Evolutionary conservation across 2,797 vertebrate species (phyloP).

Genomic region (Psittacula echo): DNA sequence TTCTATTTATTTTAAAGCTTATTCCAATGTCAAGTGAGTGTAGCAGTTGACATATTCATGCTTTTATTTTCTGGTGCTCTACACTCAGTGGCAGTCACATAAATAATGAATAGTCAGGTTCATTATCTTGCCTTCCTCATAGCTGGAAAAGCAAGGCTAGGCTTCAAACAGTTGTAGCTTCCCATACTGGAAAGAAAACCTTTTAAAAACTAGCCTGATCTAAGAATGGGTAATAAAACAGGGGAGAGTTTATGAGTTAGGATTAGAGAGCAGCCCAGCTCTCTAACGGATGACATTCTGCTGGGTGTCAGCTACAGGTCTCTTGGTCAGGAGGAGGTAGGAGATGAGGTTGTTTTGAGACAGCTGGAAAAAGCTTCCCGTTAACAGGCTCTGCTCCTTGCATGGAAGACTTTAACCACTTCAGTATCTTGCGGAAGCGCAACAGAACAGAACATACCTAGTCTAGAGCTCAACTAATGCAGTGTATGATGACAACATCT

Average conservation of each 20-base stretch:
- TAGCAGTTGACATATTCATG: not conserved
- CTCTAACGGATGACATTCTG: not conserved
- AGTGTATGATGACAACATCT: not conserved
- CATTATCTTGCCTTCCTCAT: not conserved
- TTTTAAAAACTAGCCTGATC: not conserved
- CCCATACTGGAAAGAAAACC: not conserved
- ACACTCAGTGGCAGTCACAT: not conserved
- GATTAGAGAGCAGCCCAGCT: not conserved
- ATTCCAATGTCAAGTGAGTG: not conserved
- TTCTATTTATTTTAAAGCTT: not conserved
- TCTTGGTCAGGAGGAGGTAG: not conserved
- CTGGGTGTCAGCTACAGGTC: not conserved
- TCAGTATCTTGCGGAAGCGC: not conserved
- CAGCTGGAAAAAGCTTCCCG: not conserved
- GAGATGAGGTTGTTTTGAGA: not conserved
- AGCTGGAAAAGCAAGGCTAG: not conserved
- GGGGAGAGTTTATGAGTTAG: not conserved
- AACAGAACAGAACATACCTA: not conserved
- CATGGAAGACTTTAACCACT: not conserved
- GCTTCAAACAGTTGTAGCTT: not conserved
- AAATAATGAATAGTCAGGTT: conserved; percentile 12
- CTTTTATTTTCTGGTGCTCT: conserved; percentile 6
- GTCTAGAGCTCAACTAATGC: not conserved
- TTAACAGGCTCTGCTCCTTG: not conserved
- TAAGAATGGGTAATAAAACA: not conserved